A percentile compares a stretch with the other conserved stretches of the same genome.
Conservation (phyloP, 1,140 invertebrate genomes). For the Asbolus verrucosus region DNA sequence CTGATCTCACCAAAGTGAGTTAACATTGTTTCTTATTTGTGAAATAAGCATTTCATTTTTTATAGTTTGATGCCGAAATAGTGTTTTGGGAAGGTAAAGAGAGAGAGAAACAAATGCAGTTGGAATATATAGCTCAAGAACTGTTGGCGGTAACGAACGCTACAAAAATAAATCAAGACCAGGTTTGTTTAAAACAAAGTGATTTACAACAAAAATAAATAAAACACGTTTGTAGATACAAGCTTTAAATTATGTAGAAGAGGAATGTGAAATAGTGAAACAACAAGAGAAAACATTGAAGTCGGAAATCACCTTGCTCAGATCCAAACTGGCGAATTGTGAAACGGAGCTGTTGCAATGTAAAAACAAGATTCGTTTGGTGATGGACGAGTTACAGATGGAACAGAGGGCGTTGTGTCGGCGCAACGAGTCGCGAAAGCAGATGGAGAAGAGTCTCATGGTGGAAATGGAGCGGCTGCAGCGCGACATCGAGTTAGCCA, state of each 20-base stretch:
- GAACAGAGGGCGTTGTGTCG: conserved; percentile 69
- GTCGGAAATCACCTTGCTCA: conserved; percentile 84
- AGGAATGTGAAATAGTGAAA: conserved; percentile 88
- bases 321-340: conserved; percentile 87
- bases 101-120: conserved; percentile 84
- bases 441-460: conserved; percentile 80
- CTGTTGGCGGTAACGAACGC: conserved; percentile 81
- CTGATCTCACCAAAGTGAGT: conserved; percentile 86
- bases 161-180: conserved; percentile 80
- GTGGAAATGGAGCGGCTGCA: conserved; percentile 85
- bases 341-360: conserved; percentile 89
- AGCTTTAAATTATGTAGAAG: conserved; percentile 83
- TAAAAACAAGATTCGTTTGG: conserved; percentile 85
- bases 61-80: conserved; percentile 88
- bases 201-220: neutral
- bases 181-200: conserved; percentile 67
- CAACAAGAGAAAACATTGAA: conserved; percentile 89
- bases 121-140: conserved; percentile 86
- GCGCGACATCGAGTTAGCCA: conserved; percentile 84
- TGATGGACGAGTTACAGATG: conserved; percentile 73
- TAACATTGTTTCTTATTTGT: conserved; percentile 23
- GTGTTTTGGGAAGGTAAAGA: conserved; percentile 89
- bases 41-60: conserved; percentile 55
- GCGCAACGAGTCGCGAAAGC: conserved; percentile 67
- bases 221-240: conserved; percentile 70